phyloP scores from a whole-genome alignment of 2,797 vertebrate species.

The Capromys pilorides region DNA sequence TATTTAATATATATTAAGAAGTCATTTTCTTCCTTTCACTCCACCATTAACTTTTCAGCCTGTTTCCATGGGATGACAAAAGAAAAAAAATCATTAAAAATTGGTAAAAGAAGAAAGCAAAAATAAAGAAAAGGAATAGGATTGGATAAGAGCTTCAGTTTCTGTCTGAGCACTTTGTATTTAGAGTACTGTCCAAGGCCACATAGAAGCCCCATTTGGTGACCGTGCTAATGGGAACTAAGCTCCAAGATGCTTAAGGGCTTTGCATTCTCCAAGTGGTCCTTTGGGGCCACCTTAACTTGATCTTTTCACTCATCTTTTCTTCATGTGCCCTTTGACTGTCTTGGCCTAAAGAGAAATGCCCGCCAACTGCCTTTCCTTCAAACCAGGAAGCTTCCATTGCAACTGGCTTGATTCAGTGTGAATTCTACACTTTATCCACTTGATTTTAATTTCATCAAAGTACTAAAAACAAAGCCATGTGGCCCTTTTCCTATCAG shows the following conservation, averaged over 20 bases:
- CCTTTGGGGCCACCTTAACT: not conserved
- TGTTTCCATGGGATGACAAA: not conserved
- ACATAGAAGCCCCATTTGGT: accelerated
- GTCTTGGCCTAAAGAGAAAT: not conserved
- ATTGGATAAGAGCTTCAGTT: not conserved
- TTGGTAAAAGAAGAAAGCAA: not conserved
- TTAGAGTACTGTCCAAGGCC: not conserved
- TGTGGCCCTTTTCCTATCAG: slow-evolving; percentile 80
- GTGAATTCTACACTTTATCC: slow-evolving; percentile 82
- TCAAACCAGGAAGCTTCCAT: not conserved
- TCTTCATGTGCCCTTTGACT: not conserved
- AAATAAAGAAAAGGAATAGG: not conserved
- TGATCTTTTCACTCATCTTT: not conserved
- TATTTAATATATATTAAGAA: not conserved
- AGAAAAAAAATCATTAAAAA: slow-evolving; percentile 9
- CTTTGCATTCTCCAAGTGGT: not conserved
- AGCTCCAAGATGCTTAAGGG: not conserved
- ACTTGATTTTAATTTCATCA: slow-evolving; percentile 84
- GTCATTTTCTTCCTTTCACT: not conserved
- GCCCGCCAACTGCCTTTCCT: not conserved
- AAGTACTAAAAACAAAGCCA: slow-evolving; percentile 78
- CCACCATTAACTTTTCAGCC: not conserved
- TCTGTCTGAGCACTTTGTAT: not conserved
- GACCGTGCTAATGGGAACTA: not conserved
- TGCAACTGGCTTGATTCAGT: slow-evolving; percentile 65